Evolutionary conservation across 2,113 vertebrate species (phyloP).

Genomic region (Clinocottus analis): DNA sequence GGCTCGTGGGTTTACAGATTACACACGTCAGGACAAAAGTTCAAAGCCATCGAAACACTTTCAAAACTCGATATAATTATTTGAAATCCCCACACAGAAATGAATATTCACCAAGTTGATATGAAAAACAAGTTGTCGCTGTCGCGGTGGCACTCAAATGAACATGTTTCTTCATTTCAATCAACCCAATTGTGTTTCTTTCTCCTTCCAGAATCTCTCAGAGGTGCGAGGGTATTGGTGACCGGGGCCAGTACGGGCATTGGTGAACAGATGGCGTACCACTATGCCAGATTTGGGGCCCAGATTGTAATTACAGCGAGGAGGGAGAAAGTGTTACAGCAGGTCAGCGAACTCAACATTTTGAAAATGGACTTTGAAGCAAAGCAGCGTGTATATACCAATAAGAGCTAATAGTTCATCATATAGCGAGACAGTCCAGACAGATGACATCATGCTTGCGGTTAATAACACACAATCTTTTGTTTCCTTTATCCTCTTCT

Average conservation of each 20-base stretch:
- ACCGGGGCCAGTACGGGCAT: constrained; percentile 90
- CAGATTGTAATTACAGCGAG: constrained; percentile 88
- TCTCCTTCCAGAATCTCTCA: constrained; percentile 80
- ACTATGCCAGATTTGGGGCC: constrained; percentile 86
- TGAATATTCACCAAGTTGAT: not conserved
- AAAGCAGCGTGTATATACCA: no score
- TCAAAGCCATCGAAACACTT: not conserved
- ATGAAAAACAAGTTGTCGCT: not conserved
- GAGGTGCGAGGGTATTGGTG: constrained; percentile 84
- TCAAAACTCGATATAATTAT: not conserved
- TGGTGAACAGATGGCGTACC: constrained; percentile 90
- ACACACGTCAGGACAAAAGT: not conserved
- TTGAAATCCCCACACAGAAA: not conserved
- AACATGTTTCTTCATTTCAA: not conserved
- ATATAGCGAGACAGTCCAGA: no score
- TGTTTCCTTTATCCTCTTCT: not conserved
- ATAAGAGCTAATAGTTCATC: not conserved
- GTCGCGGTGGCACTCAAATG: not conserved
- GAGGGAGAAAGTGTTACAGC: constrained; percentile 83
- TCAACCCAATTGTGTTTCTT: not conserved
- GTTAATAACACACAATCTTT: not conserved
- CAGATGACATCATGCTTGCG: not conserved
- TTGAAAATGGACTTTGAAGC: not conserved
- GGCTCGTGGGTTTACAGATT: not conserved
- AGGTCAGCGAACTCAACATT: constrained; percentile 77